Percentiles rank a stretch among this genome's conserved stretches.
phyloP scores from a whole-genome alignment of 2,113 vertebrate species.

The Megaceryle torquata region DNA sequence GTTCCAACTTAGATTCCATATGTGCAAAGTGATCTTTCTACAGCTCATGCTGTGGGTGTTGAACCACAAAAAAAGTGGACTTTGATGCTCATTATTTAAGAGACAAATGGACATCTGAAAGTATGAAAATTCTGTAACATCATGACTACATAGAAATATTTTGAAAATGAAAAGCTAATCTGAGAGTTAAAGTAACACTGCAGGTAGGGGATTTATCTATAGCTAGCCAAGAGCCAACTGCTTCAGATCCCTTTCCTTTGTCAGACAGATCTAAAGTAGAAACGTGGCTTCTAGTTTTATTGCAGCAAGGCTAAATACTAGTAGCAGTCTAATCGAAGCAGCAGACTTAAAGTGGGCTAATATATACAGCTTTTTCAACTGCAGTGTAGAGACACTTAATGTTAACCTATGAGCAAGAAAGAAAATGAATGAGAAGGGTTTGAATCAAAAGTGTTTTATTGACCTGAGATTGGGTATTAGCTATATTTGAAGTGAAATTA shows the following conservation, averaged over 20 bases:
- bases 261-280: background rate
- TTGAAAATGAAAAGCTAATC: background rate
- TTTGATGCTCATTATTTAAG: background rate
- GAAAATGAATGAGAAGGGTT: background rate
- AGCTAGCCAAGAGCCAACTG: background rate
- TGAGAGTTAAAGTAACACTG: background rate
- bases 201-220: background rate
- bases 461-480: background rate
- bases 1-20: background rate
- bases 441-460: background rate
- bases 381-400: background rate
- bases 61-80: background rate
- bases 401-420: background rate
- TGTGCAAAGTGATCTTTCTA: background rate
- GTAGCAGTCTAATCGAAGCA: background rate
- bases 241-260: background rate
- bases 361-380: fast-evolving
- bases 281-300: background rate
- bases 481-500: background rate
- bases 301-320: background rate
- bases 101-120: background rate
- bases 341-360: background rate
- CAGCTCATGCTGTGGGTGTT: background rate
- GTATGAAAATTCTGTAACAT: background rate
- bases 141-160: background rate